Conservation (phyloP, 2,113 vertebrate species). For the Aramus guarauna region DNA sequence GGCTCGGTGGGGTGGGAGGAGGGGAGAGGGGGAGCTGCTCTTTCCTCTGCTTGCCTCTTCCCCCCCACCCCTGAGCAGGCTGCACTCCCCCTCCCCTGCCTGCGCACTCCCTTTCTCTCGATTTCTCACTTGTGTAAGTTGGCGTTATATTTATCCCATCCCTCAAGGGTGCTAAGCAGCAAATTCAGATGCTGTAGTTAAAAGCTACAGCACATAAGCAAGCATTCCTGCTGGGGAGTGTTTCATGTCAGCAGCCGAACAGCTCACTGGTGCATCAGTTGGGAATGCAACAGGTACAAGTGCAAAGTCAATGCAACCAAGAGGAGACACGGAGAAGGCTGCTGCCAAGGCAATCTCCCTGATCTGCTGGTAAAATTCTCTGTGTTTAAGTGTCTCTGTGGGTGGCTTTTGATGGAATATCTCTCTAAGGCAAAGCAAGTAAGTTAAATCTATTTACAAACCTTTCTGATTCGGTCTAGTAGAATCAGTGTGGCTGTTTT, state of each 20-base stretch:
- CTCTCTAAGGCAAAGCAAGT: neutral
- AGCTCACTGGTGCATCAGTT: neutral
- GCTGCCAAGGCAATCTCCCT: neutral
- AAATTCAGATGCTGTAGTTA: neutral
- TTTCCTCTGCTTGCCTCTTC: neutral
- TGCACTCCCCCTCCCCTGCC: neutral
- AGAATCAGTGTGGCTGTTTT: neutral
- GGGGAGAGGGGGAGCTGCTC: neutral
- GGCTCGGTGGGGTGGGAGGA: neutral
- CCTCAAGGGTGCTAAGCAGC: neutral
- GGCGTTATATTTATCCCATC: neutral
- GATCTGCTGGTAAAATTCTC: neutral
- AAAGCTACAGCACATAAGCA: neutral
- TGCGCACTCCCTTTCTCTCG: neutral
- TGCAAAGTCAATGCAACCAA: neutral
- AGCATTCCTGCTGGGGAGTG: neutral
- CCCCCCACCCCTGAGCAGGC: rapidly evolving
- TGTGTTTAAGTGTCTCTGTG: neutral
- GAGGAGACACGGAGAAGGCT: neutral
- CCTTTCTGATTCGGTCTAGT: neutral
- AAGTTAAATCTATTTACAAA: neutral
- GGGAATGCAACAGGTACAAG: neutral
- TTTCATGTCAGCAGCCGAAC: neutral
- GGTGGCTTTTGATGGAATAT: neutral
- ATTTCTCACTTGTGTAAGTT: neutral